Conservation (phyloP, 2,888 invertebrate species). For the Teleiodes luculella region DNA sequence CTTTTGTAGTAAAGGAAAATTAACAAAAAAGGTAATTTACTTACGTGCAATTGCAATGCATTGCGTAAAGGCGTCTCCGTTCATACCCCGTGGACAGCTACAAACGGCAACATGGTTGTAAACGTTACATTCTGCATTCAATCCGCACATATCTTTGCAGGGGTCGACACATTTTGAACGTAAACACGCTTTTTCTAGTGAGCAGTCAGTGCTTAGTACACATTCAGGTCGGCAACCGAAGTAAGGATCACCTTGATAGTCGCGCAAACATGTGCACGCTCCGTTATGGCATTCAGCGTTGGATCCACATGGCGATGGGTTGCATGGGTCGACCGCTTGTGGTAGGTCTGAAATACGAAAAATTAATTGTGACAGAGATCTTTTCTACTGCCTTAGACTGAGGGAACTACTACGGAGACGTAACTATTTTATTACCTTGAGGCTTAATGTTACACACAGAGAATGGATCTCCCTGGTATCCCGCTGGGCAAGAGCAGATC, state of each 20-base stretch:
- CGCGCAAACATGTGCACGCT: constrained; percentile 85
- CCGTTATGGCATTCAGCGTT: constrained; percentile 87
- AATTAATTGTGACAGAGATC: too few species aligned
- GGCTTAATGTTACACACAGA: constrained; percentile 80
- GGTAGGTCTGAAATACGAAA: constrained; percentile 46
- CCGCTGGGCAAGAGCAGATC: constrained; percentile 81
- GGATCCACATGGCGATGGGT: constrained; percentile 87
- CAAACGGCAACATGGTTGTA: constrained; percentile 84
- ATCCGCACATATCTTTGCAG: constrained; percentile 89
- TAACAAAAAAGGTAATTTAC: constrained; percentile 30
- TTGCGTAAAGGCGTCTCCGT: constrained; percentile 84
- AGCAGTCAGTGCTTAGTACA: constrained; percentile 87
- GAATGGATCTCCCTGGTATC: constrained; percentile 87
- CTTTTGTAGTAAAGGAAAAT: too few species aligned
- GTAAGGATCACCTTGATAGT: constrained; percentile 88
- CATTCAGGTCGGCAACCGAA: constrained; percentile 90
- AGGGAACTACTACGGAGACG: too few species aligned
- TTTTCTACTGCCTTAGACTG: too few species aligned
- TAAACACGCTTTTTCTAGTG: constrained; percentile 86
- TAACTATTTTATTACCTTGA: constrained; percentile 51
- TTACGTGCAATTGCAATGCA: constrained; percentile 80
- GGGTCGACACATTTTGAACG: constrained; percentile 91
- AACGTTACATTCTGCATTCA: constrained; percentile 86
- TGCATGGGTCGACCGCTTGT: constrained; percentile 80
- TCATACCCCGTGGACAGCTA: constrained; percentile 80